These are phyloP conservation scores for Panagrolaimus sp. DNA, from an alignment of 1,140 invertebrate species.

Conservation along the genomic window DNA sequence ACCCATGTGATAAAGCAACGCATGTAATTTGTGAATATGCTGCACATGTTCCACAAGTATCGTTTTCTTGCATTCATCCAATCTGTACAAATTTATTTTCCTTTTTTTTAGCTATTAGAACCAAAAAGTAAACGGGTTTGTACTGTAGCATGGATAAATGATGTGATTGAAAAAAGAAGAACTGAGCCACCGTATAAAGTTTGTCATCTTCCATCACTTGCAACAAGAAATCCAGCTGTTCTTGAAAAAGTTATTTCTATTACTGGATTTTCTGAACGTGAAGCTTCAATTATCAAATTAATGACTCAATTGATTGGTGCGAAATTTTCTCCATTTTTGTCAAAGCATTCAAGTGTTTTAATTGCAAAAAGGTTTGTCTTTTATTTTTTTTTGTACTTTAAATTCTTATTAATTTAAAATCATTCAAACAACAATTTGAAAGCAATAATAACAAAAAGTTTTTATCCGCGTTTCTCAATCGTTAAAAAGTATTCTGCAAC, in stretches of 20 bases:
- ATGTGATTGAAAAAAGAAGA: constrained; percentile 5
- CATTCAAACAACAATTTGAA: no score
- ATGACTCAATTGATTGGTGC: neutral
- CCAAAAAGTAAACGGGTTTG: neutral
- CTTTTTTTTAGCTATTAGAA: neutral
- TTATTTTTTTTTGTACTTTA: neutral
- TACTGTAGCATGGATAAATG: constrained; percentile 1
- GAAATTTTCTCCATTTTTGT: neutral
- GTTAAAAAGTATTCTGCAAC: no score
- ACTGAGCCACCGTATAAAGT: constrained; percentile 10
- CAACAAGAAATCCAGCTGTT: neutral
- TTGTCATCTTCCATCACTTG: constrained; percentile 3
- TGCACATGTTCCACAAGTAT: no score
- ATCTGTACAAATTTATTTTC: neutral
- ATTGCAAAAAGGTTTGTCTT: constrained; percentile 1
- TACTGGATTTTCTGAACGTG: neutral
- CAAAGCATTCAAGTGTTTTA: neutral
- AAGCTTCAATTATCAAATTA: neutral
- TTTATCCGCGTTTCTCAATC: no score
- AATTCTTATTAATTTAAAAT: neutral
- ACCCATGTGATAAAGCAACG: no score
- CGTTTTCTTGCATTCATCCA: no score
- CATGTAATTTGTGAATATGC: no score
- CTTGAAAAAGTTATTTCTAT: neutral
- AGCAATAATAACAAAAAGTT: no score